Evolutionary conservation across 92 coral and sea anemone genomes (phyloP).

Genomic region (Bergia puertoricense): DNA sequence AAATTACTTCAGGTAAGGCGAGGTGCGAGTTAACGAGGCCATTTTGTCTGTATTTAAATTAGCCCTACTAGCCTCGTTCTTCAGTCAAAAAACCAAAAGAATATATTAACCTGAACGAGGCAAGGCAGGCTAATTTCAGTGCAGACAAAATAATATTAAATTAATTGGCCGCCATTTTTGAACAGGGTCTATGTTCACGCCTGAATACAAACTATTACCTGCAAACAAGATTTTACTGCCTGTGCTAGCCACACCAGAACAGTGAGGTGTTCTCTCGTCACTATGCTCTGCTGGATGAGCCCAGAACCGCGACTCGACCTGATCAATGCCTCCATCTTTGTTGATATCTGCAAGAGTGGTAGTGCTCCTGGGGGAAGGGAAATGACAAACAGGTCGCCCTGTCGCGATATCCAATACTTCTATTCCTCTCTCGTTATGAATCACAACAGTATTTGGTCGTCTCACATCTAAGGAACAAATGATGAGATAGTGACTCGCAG

Average conservation of each 20-base stretch:
- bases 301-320: slow-evolving; percentile 64
- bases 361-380: slow-evolving; percentile 54
- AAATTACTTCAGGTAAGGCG: too few species aligned
- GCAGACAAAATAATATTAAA: too few species aligned
- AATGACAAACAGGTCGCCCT: slow-evolving; percentile 82
- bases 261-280: slow-evolving; percentile 57
- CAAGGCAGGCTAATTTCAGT: too few species aligned
- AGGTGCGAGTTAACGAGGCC: too few species aligned
- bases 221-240: slow-evolving; percentile 61
- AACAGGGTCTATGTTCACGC: too few species aligned
- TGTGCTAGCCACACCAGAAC: slow-evolving; percentile 76
- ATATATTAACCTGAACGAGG: too few species aligned
- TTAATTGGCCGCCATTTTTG: too few species aligned
- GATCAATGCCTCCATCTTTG: slow-evolving; percentile 80
- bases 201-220: slow-evolving; percentile 6
- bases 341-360: slow-evolving; percentile 81
- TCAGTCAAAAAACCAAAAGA: too few species aligned
- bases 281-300: slow-evolving; percentile 56
- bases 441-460: slow-evolving; percentile 68
- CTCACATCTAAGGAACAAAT: slow-evolving; percentile 6
- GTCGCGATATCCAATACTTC: slow-evolving; percentile 78
- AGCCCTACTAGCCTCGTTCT: too few species aligned
- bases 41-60: too few species aligned
- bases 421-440: slow-evolving; percentile 69
- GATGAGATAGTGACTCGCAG: too few species aligned